Base-by-base conservation (phyloP, 2,113 vertebrate genomes). In the Xenopus borealis region DNA sequence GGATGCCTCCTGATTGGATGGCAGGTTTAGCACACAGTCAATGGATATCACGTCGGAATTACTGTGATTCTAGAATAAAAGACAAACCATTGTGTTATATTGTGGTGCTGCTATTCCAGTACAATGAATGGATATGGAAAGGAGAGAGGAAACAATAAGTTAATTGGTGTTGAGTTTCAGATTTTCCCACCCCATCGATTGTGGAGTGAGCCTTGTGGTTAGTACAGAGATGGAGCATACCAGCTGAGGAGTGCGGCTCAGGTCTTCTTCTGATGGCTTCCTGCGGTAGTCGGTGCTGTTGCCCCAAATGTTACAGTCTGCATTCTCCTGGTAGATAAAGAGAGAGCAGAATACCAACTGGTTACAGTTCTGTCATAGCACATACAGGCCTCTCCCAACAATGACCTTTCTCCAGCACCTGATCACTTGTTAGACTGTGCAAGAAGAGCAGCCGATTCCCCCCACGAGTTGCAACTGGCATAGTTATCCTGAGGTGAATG, bases 371-470 rank as follows among this genome's bases (percentile, higher is more conserved):
- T 50, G 16, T 7, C 12, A 55, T 9, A 18, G 16, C 17, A 3
- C 6, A 55, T 12, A 5, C 18, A 12, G 19, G 33, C 33, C 8
- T 7, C 33, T 40, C 33, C 8, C 8, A 40, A 40, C 19, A 61
- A 19, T 27, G 18, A 20, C 58, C 58, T 8, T 23, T 12, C 10
- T 27, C 62, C 23, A 0, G 3, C 0, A 0, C 23, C 94, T 92
- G 91, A 64, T 92, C 81, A 0, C 84, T 84, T 70, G 80, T 58
- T 81, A 90, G 89, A 19, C 90, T 83, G 0, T 83, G 85, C 23
- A 98, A 83, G 64, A 90, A 80, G 80, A 98, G 64, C 59, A 98
- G 89, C 45, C 80, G 92, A 83, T 94, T 95, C 45, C 90, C 91
- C 0, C 75, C 80, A 40, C 78, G 72, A 12, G 94, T 97, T 79